Conservation (phyloP, 2,888 invertebrate species). For the Heliconius charithonia region DNA sequence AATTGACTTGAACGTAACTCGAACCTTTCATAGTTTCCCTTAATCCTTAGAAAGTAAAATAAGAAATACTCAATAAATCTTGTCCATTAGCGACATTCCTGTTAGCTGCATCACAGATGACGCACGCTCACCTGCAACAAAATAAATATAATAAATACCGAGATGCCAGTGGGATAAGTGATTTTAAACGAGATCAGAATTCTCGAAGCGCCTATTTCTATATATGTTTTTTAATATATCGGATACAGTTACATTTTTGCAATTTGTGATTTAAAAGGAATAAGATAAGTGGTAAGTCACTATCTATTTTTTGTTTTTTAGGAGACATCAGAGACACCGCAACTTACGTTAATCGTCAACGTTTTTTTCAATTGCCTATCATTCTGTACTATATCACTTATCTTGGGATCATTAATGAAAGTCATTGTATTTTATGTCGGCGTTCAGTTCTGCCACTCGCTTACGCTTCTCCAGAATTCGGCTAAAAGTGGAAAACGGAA, state of each 20-base stretch:
- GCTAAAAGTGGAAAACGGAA: too few species aligned
- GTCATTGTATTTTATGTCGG: too few species aligned
- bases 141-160: conserved; percentile 52
- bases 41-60: conserved; percentile 29
- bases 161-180: neutral
- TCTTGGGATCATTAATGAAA: too few species aligned
- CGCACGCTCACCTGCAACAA: conserved; percentile 78
- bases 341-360: too few species aligned
- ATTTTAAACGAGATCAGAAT: conserved; percentile 2
- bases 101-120: conserved; percentile 66
- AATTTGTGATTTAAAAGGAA: neutral
- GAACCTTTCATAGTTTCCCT: conserved; percentile 24
- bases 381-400: too few species aligned
- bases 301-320: neutral
- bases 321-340: too few species aligned
- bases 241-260: neutral
- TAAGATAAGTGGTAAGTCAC: neutral
- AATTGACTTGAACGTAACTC: neutral
- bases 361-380: too few species aligned
- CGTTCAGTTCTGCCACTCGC: too few species aligned
- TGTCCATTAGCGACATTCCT: conserved; percentile 62
- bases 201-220: neutral
- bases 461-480: too few species aligned
- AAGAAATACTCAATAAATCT: conserved; percentile 42
- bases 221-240: neutral